Percentiles rank a stretch among this genome's conserved stretches.
These are phyloP conservation scores for Tipula confusa DNA, from an alignment of 2,888 invertebrate genomes.

Conservation along the genomic window DNA sequence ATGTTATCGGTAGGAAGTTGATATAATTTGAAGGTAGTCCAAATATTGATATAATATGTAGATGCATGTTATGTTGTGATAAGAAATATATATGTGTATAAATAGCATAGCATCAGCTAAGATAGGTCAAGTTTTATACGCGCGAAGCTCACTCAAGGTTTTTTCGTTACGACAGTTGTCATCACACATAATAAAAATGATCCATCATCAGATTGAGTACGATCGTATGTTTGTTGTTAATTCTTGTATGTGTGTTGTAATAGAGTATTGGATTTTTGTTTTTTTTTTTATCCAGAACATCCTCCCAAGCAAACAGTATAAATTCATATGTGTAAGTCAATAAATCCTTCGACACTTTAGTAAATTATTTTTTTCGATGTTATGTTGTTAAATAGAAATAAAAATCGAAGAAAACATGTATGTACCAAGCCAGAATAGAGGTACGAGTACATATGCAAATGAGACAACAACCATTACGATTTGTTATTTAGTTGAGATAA, in stretches of 20 bases:
- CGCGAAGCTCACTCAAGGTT: background rate
- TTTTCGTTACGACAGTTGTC: background rate
- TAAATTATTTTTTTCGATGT: background rate
- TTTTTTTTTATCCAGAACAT: background rate
- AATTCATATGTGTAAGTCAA: background rate
- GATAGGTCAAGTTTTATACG: background rate
- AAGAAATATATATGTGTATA: background rate
- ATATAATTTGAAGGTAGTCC: background rate
- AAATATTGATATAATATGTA: background rate
- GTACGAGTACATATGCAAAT: background rate
- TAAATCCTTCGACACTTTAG: constrained; percentile 16
- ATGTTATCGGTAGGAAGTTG: background rate
- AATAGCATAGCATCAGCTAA: too few species aligned
- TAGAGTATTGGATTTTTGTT: background rate
- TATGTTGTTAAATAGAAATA: background rate
- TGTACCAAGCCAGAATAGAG: too few species aligned
- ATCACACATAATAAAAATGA: background rate
- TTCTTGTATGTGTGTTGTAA: background rate
- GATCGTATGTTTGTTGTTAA: background rate
- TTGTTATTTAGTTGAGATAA: background rate
- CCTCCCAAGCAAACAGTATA: background rate
- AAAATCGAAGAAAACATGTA: background rate
- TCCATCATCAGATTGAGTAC: background rate
- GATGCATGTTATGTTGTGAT: background rate
- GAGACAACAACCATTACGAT: background rate